phyloP scores from a whole-genome alignment of 2,888 invertebrate genomes.

The Molorchus minor region DNA sequence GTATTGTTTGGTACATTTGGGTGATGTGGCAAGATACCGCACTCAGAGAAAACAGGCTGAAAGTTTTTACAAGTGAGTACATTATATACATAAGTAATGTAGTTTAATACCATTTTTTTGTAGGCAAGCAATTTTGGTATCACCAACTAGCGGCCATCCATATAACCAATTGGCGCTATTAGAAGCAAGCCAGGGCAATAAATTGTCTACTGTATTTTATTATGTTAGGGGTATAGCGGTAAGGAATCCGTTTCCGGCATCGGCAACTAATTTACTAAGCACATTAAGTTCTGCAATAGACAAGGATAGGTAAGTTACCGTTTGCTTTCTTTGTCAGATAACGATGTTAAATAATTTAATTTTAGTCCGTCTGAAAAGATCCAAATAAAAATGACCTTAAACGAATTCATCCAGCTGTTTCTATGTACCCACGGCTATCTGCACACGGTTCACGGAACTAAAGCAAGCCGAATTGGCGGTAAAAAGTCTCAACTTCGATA shows the following conservation, averaged over 20 bases:
- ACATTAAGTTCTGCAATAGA: conserved; percentile 70
- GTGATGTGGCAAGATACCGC: conserved; percentile 85
- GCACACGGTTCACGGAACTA: conserved; percentile 66
- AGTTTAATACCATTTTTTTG: conserved; percentile 25
- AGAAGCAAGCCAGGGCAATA: conserved; percentile 82
- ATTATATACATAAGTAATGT: not conserved
- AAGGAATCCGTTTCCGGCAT: conserved; percentile 86
- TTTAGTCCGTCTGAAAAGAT: conserved; percentile 62
- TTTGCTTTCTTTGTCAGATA: not conserved
- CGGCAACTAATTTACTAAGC: conserved; percentile 80
- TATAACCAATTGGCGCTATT: conserved; percentile 89
- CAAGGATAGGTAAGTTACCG: conserved; percentile 58
- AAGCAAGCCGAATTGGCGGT: conserved; percentile 71
- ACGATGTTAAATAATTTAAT: conserved; percentile 26
- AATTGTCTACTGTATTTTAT: conserved; percentile 85
- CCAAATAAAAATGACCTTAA: conserved; percentile 69
- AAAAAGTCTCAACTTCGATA: conserved; percentile 73
- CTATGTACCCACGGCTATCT: conserved; percentile 71
- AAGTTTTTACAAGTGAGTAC: conserved; percentile 76
- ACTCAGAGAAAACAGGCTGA: conserved; percentile 84
- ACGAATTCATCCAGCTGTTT: conserved; percentile 69
- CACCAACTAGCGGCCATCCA: conserved; percentile 84
- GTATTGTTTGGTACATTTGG: conserved; percentile 88
- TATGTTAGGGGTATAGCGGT: conserved; percentile 86
- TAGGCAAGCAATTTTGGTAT: conserved; percentile 78